Percentiles rank a stretch among this genome's conserved stretches.
Evolutionary conservation across 2,797 vertebrate species (phyloP).

Genomic region (Brachyalestes nurse): DNA sequence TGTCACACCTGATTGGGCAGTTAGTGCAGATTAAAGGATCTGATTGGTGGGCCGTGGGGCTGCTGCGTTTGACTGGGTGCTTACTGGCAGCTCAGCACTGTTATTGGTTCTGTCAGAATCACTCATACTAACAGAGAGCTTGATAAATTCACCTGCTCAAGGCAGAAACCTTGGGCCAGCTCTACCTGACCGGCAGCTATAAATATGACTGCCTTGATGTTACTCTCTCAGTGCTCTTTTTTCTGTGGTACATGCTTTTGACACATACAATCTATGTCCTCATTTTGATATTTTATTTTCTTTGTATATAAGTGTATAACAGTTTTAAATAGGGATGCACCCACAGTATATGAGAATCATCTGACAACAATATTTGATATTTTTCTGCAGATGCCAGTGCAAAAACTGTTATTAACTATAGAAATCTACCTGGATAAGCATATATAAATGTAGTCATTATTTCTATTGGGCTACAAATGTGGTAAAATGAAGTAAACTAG

Average conservation of each 20-base stretch:
- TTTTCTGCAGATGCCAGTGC: no score
- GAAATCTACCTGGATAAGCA: no score
- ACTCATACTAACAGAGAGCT: conserved; percentile 13
- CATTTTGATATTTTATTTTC: not conserved
- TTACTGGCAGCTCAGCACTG: conserved; percentile 24
- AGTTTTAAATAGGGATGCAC: no score
- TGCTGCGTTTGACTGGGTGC: conserved; percentile 12
- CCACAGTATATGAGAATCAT: no score
- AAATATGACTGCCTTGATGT: conserved; percentile 2
- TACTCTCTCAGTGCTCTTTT: not conserved
- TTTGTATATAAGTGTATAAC: not conserved
- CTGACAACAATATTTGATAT: no score
- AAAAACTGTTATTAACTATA: no score
- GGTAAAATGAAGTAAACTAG: no score
- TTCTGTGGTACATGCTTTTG: not conserved
- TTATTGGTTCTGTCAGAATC: conserved; percentile 38
- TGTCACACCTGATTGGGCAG: conserved; percentile 44
- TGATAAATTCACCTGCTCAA: conserved; percentile 46
- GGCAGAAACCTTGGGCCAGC: conserved; percentile 41
- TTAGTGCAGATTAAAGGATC: conserved; percentile 27
- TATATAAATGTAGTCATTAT: no score
- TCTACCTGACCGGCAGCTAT: conserved; percentile 8
- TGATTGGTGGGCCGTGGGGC: conserved; percentile 30
- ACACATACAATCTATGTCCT: not conserved
- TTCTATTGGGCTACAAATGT: no score